phyloP scores from a whole-genome alignment of 92 coral and sea anemone genomes.

The Bergia puertoricense region DNA sequence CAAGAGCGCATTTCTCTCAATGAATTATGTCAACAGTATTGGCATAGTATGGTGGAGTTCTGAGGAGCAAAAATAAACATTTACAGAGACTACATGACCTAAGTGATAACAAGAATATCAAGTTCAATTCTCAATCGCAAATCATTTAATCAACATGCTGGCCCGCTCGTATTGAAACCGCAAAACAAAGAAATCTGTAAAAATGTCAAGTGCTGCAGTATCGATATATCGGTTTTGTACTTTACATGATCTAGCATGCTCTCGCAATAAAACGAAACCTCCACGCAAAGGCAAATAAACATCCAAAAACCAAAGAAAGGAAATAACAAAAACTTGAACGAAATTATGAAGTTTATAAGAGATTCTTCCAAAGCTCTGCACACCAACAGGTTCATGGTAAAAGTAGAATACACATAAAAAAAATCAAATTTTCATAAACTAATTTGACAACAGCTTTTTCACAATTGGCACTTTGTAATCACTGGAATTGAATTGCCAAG shows the following conservation, averaged over 20 bases:
- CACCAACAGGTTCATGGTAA: neutral
- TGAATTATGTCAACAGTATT: conserved; percentile 13
- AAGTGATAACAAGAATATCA: conserved; percentile 25
- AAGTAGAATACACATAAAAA: neutral
- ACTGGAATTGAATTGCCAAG: conserved; percentile 35
- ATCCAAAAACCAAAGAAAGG: neutral
- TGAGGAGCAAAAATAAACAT: conserved; percentile 14
- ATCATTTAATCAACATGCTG: conserved; percentile 35
- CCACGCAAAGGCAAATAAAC: neutral
- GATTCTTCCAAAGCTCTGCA: neutral
- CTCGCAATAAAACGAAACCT: neutral
- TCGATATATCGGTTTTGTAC: neutral
- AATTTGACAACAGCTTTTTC: conserved; percentile 17
- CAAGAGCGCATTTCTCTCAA: neutral
- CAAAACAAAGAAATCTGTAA: conserved; percentile 9
- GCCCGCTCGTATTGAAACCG: conserved; percentile 6
- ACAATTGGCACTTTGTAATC: conserved; percentile 22
- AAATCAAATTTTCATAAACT: neutral
- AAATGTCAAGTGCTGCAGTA: neutral
- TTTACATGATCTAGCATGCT: neutral
- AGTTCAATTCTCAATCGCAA: conserved; percentile 28
- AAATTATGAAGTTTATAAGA: neutral
- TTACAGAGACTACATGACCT: conserved; percentile 30
- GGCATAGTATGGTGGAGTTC: neutral
- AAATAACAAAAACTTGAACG: neutral